phyloP scores from a whole-genome alignment of 2,888 invertebrate species.

The Trachelus stipa region DNA sequence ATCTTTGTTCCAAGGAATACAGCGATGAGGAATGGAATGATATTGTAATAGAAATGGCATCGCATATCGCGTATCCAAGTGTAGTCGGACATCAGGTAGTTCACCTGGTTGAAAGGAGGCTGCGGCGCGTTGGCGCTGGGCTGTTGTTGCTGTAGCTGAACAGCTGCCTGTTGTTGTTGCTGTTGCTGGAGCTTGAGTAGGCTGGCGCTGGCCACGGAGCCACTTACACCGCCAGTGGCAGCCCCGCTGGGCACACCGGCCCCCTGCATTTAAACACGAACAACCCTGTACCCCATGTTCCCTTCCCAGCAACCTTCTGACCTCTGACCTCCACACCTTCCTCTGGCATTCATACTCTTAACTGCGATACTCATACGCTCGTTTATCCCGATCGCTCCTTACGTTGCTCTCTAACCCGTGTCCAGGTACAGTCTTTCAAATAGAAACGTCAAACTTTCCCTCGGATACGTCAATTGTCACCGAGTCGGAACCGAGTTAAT shows the following conservation, averaged over 20 bases:
- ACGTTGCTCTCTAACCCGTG: slow-evolving; percentile 11
- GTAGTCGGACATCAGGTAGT: slow-evolving; percentile 43
- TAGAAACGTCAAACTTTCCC: slow-evolving; percentile 4
- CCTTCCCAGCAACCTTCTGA: slow-evolving; percentile 34
- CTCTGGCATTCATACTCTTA: slow-evolving; percentile 5
- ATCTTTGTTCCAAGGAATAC: neutral
- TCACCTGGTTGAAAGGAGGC: slow-evolving; percentile 65
- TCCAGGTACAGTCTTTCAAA: slow-evolving; percentile 28
- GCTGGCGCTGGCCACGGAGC: slow-evolving; percentile 63
- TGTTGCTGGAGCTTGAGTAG: slow-evolving; percentile 63
- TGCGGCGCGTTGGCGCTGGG: slow-evolving; percentile 61
- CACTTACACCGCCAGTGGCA: slow-evolving; percentile 59
- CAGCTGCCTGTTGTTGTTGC: slow-evolving; percentile 55
- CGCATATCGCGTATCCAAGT: neutral
- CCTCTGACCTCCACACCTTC: slow-evolving; percentile 19
- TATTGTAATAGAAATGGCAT: neutral
- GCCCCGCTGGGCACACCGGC: slow-evolving; percentile 63
- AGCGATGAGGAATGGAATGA: neutral
- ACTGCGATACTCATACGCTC: slow-evolving; percentile 6
- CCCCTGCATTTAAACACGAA: slow-evolving; percentile 60
- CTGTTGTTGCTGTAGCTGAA: slow-evolving; percentile 60
- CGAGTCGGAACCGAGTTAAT: neutral
- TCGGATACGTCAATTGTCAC: no score
- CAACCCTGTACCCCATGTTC: slow-evolving; percentile 50
- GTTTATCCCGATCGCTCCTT: slow-evolving; percentile 19